Base-by-base conservation (phyloP, 2,797 vertebrate species). In the Aulostomus chinensis region DNA sequence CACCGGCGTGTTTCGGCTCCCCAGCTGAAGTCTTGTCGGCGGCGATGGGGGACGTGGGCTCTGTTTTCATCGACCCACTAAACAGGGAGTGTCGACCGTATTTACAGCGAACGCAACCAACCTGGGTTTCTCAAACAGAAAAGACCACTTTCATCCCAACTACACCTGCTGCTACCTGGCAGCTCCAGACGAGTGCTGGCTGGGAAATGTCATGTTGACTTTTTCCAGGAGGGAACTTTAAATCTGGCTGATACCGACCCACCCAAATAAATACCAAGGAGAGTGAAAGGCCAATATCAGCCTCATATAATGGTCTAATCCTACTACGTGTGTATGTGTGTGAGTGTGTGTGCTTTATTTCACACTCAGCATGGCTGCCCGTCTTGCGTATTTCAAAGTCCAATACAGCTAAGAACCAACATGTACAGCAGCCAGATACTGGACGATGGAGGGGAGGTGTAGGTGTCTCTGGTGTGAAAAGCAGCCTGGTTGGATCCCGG, bases 381-480 rank as follows among this genome's bases (percentile, higher is more conserved):
- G 24, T 64, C 33, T 38, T 53, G 14, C 11, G 54, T 24, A 54
- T 72, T 70, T 74, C 42, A 61, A 75, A 67, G 62, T 76, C 31
- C 12, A 63, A 61, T 69, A 70, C 68, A 40, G 52, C 71, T 76
- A 39, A 47, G 67, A 76, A 81, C 46, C 76, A 75, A 81, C 76
- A 80, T 68, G 59, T 69, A 66, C 78, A 78, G 69, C 50, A 71
- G 64, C 61, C 52, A 56, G 68, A 58, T 47, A 29, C 39, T 42
- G 71, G 31, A 54, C 30, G 68, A 54, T 56, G 65, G 61, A 48
- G 52, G 57, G 68, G 43, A 49, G 52, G 68, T 61, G 53, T 76
- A 60, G 73, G 76, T 89, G 75, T 85, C 77, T 79, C 58, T 40
- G 57, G 74, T 39, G 20, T 71, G 48, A 73, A 79, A 76, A 66